A percentile compares a stretch with the other conserved stretches of the same genome.
Conservation (phyloP, 2,888 invertebrate species). For the Pasiphila rectangulata region DNA sequence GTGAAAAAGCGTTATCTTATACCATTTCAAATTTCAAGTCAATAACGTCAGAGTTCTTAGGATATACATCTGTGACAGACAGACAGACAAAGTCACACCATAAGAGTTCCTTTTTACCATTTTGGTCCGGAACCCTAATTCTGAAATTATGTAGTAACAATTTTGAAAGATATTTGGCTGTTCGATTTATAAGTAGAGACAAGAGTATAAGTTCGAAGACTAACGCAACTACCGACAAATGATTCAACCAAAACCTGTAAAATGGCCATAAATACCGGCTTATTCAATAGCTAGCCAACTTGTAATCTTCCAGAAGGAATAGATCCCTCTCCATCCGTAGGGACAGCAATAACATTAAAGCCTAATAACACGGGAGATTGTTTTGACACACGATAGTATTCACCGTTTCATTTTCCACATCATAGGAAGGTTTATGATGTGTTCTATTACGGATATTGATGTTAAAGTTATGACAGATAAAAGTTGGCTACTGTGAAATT, state of each 20-base stretch:
- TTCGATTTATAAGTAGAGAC: no score
- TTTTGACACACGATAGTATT: slow-evolving; percentile 65
- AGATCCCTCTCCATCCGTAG: slow-evolving; percentile 27
- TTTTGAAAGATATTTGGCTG: no score
- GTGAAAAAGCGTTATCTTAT: no score
- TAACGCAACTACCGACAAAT: background rate
- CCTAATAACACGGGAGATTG: slow-evolving; percentile 67
- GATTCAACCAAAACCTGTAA: background rate
- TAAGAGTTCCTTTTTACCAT: no score
- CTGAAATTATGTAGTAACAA: no score
- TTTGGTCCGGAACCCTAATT: no score
- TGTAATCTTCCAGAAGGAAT: slow-evolving; percentile 22
- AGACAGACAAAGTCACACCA: no score
- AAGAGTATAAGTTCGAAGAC: no score
- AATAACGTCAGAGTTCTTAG: no score
- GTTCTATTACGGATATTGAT: slow-evolving; percentile 26
- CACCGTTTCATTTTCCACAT: slow-evolving; percentile 35
- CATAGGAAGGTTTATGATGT: slow-evolving; percentile 24
- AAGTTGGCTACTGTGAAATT: background rate
- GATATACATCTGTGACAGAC: no score
- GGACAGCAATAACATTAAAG: slow-evolving; percentile 58
- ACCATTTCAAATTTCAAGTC: no score
- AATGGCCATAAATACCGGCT: slow-evolving; percentile 1
- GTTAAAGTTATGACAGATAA: slow-evolving; percentile 19
- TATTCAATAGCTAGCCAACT: slow-evolving; percentile 19